Percentiles rank a stretch among this genome's conserved stretches.
Evolutionary conservation across 2,113 vertebrate genomes (phyloP).

Genomic region (Odocoileus virginianus): DNA sequence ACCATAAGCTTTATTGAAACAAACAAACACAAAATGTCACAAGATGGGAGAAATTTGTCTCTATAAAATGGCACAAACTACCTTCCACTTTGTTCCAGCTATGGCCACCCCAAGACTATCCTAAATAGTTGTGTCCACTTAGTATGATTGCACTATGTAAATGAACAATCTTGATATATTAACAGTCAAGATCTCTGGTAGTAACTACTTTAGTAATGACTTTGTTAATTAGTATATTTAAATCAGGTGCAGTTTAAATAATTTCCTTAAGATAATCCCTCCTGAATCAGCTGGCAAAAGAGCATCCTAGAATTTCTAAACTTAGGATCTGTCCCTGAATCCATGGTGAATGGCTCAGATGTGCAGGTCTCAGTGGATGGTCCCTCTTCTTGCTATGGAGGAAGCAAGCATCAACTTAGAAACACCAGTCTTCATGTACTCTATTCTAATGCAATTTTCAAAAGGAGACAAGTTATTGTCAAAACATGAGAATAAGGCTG

Average conservation of each 20-base stretch:
- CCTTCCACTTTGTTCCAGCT: neutral
- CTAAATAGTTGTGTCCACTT: neutral
- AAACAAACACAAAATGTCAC: neutral
- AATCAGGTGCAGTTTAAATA: neutral
- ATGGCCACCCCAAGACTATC: neutral
- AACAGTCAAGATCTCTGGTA: neutral
- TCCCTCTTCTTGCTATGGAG: neutral
- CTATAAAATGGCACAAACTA: neutral
- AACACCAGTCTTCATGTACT: neutral
- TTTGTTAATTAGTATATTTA: neutral
- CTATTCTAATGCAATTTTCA: neutral
- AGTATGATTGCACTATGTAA: neutral
- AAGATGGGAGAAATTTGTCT: neutral
- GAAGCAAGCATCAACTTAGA: neutral
- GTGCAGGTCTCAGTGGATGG: accelerated
- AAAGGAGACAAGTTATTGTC: neutral
- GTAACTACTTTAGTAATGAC: neutral
- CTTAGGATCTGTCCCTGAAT: neutral
- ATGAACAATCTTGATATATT: neutral
- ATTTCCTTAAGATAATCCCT: neutral
- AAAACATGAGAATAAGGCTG: neutral
- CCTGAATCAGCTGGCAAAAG: neutral
- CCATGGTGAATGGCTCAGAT: accelerated
- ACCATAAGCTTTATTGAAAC: neutral
- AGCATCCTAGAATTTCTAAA: neutral